A percentile compares a stretch with the other conserved stretches of the same genome.
These are phyloP conservation scores for Mormyrus iriodes DNA, from an alignment of 2,113 vertebrate genomes.

Conservation along the genomic window DNA sequence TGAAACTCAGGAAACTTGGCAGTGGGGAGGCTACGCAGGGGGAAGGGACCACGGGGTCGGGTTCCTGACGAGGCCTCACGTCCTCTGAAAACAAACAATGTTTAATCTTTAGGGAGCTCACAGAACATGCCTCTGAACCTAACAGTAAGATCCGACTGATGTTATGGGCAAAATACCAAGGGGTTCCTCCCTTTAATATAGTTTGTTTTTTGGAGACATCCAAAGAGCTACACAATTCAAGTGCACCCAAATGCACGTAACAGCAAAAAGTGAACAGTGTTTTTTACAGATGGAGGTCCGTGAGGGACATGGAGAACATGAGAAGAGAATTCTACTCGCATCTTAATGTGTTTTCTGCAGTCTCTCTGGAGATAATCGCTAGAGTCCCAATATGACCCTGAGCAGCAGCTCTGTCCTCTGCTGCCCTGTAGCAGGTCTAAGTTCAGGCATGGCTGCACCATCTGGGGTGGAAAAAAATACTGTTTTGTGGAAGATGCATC, in stretches of 20 bases:
- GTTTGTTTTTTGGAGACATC: conserved; percentile 35
- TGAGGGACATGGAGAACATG: background rate
- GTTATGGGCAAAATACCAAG: conserved; percentile 19
- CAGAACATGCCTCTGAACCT: conserved; percentile 24
- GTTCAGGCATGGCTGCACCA: background rate
- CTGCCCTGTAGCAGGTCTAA: background rate
- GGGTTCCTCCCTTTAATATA: conserved; percentile 35
- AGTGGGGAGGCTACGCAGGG: background rate
- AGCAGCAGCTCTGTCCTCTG: background rate
- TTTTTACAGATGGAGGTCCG: background rate
- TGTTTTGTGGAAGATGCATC: background rate
- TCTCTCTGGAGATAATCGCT: background rate
- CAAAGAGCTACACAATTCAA: conserved; percentile 14
- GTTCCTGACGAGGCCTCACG: background rate
- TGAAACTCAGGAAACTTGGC: background rate
- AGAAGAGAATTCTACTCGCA: background rate
- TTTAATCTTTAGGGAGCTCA: background rate
- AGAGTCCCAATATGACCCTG: background rate
- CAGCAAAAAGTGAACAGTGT: conserved; percentile 32
- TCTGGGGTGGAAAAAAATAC: background rate
- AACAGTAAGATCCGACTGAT: conserved; percentile 30
- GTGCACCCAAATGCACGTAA: conserved; percentile 24
- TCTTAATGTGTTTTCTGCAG: background rate
- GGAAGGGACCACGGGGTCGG: too few species aligned
- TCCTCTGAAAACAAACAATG: background rate